Conservation (phyloP, 2,113 vertebrate species). For the Platycercus adscitus region DNA sequence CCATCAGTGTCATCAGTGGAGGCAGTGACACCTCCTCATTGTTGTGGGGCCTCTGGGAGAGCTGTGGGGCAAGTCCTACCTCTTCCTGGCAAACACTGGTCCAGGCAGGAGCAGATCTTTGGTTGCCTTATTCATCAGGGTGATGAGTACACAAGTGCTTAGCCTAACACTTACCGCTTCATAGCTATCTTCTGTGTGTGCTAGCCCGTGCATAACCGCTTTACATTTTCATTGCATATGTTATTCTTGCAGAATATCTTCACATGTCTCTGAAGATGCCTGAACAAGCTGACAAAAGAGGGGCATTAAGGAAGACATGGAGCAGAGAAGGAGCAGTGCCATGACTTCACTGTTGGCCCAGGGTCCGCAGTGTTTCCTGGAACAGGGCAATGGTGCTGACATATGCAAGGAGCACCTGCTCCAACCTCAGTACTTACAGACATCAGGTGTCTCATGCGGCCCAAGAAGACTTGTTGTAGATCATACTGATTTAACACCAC, state of each 20-base stretch:
- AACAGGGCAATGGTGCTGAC: background rate
- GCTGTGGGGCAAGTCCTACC: background rate
- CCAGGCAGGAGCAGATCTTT: background rate
- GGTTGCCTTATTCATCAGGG: background rate
- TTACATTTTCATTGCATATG: background rate
- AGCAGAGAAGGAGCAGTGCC: background rate
- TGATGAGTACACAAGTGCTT: background rate
- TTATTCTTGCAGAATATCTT: background rate
- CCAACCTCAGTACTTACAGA: background rate
- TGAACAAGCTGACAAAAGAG: background rate
- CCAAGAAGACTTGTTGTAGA: background rate
- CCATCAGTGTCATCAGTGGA: background rate
- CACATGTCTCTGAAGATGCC: background rate
- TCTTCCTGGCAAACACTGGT: background rate
- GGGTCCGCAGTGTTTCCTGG: fast-evolving
- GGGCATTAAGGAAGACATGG: background rate
- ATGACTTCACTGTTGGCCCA: background rate
- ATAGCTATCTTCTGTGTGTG: background rate
- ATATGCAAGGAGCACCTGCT: background rate
- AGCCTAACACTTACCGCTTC: background rate
- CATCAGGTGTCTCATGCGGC: background rate
- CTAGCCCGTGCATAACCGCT: background rate
- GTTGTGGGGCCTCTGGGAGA: background rate
- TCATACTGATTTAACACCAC: background rate
- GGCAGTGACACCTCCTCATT: background rate